Conservation (phyloP, 2,113 vertebrate genomes). For the Grantiella picta region DNA sequence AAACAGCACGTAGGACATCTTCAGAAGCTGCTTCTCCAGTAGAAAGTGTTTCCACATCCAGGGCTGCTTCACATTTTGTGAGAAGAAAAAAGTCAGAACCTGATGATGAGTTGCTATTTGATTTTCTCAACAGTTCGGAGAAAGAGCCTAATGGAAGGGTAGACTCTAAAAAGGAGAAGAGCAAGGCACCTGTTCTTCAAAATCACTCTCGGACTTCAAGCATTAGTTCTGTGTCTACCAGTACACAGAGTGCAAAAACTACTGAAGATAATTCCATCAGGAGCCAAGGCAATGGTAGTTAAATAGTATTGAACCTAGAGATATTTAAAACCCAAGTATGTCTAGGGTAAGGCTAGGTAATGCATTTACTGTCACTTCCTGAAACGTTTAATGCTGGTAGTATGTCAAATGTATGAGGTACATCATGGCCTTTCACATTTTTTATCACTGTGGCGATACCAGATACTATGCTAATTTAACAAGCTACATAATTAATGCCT, state of each 20-base stretch:
- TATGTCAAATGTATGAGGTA: background rate
- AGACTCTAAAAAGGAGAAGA: conserved; percentile 80
- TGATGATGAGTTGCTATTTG: conserved; percentile 93
- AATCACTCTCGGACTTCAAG: conserved; percentile 81
- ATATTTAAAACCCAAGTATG: background rate
- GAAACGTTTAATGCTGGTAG: background rate
- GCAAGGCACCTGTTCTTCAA: conserved; percentile 67
- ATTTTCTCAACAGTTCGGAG: conserved; percentile 96
- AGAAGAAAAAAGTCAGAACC: conserved; percentile 89
- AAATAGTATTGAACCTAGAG: conserved; percentile 30
- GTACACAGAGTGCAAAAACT: conserved; percentile 74
- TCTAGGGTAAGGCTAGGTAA: background rate
- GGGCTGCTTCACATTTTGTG: conserved; percentile 85
- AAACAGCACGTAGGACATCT: conserved; percentile 52
- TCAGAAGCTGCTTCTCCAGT: conserved; percentile 26
- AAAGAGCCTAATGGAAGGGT: conserved; percentile 79
- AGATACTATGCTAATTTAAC: background rate
- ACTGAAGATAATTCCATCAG: conserved; percentile 75
- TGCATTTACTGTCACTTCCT: background rate
- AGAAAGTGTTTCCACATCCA: conserved; percentile 60
- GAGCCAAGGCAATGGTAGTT: conserved; percentile 83
- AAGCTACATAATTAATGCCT: background rate
- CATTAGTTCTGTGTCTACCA: conserved; percentile 76
- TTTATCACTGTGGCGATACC: background rate
- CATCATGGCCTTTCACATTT: background rate